Evolutionary conservation across 30 jellyfish, hydroid and myxozoan genomes (phyloP), one percentile per base, ranked within the genome.

Genomic region (Pseudorhiza aurosa): DNA sequence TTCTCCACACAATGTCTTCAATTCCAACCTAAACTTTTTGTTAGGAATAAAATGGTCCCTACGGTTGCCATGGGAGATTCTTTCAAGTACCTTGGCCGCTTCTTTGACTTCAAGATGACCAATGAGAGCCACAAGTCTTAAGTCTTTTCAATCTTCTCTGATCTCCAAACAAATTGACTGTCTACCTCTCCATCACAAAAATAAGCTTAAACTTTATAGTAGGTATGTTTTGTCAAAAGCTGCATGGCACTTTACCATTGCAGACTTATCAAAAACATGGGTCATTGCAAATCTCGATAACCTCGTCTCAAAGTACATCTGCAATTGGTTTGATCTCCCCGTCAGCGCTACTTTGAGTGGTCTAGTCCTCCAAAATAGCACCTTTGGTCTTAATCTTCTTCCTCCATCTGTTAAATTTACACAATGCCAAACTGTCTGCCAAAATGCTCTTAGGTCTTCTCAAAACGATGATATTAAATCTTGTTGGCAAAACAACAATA

Each of bases 41-140:
- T 58, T 14, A 58, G 25, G 15, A 8, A 24, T 26, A 39, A 58
- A 58, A 11, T 58, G 15, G 50, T 58, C 3, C 51, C 72, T 4
- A 10, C 24, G 24, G 50, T 58, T 58, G 6, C 7, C 3, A 4
- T 32, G n/a, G 72, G 72, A 19, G 72, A 58, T 28, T 58, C 72
- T 19, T 58, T 58, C 25, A 11, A 29, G 5, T 58, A 58, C 19
- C 72, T 58, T 28, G 72, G 50, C 25, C 17, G 72, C 17, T 58
- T 14, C 19, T 58, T 58, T 32, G 72, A 58, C 72, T 58, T 58
- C 19, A 15, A 58, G 24, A 58, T 58, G 72, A 4, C 43, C 17
- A 58, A 58, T 58, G 25, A 4, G 7, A 39, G 11, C 14, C 72
- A 58, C 25, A 58, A 8, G 25, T 27, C 15, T 3, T 24, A 46